Base-by-base conservation (phyloP, 2,888 invertebrate genomes). In the Erannis defoliaria region DNA sequence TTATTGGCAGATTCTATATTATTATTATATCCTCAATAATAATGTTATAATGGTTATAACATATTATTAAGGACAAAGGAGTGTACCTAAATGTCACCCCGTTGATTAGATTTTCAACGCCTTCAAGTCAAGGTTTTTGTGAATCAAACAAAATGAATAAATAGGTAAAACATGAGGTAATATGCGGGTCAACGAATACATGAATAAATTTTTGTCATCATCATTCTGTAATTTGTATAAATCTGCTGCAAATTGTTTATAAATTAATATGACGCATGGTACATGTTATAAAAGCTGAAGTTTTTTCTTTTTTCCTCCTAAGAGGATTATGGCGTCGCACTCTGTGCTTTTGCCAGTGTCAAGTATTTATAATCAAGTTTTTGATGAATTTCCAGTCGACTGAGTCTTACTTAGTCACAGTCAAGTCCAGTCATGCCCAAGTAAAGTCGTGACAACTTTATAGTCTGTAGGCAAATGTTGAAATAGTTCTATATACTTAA, bases 141-240 rank as follows among this genome's bases (percentile, higher is more conserved):
- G 12, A 56, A 55, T 50, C 19, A 21, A 35, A 19, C 48, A 49
- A 50, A 55, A 33, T 53, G 5, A 29, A 37, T 48, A 42, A 53
- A 35, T 48, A 53, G 45, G 46, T 55, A 63, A 35, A n/a, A 54
- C 40, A 49, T 19, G 19, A 42, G 2, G 51, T 79, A 83, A 82
- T 75, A 82, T 84, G 71, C 73, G 72, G 84, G 85, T 85, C 85
- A 83, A 62, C 66, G 84, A 55, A 81, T 84, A 67, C 54, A 72
- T 80, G 66, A 80, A 73, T 75, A 66, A 43, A 35, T 56, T 31
- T 48, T 42, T 53, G 40, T 45, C 40, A 43, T 57, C 46, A 53
- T 46, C 42, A 54, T 62, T 55, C 42, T 51, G 56, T 53, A 56
- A 51, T 56, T 62, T 62, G 56, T 56, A 53, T 56, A 53, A 56